These are phyloP conservation scores for Antheraea mylitta DNA, from an alignment of 1,140 invertebrate species.

Conservation along the genomic window DNA sequence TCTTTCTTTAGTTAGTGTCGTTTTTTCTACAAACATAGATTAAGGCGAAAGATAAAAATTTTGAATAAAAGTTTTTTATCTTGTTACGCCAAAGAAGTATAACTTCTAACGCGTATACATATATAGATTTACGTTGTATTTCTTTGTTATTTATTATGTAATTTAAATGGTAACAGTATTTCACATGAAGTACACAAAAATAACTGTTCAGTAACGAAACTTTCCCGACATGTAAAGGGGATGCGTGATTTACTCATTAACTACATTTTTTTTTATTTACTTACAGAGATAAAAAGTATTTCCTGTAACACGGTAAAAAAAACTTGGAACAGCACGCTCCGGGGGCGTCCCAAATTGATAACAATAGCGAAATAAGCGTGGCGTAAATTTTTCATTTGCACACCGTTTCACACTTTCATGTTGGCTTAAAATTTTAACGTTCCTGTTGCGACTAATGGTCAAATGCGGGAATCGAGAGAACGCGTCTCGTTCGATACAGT, in stretches of 20 bases:
- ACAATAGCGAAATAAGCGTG: conserved; percentile 65
- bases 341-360: conserved; percentile 53
- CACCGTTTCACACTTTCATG: conserved; percentile 55
- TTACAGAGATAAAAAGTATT: background rate
- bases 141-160: background rate
- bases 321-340: conserved; percentile 34
- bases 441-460: conserved; percentile 25
- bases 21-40: too few species aligned
- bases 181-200: background rate
- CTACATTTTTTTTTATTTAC: background rate
- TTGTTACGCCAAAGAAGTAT: too few species aligned
- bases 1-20: too few species aligned
- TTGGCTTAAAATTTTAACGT: conserved; percentile 58
- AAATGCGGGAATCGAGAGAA: conserved; percentile 21
- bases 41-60: too few species aligned
- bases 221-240: background rate
- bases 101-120: too few species aligned
- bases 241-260: background rate
- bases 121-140: too few species aligned
- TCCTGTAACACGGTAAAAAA: conserved; percentile 27
- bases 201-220: background rate
- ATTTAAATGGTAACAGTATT: background rate
- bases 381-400: conserved; percentile 65
- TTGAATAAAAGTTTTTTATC: too few species aligned
- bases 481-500: background rate